Conservation (phyloP, 37 sponge, comb jelly and placozoan species). For the Theonella swinhoei region DNA sequence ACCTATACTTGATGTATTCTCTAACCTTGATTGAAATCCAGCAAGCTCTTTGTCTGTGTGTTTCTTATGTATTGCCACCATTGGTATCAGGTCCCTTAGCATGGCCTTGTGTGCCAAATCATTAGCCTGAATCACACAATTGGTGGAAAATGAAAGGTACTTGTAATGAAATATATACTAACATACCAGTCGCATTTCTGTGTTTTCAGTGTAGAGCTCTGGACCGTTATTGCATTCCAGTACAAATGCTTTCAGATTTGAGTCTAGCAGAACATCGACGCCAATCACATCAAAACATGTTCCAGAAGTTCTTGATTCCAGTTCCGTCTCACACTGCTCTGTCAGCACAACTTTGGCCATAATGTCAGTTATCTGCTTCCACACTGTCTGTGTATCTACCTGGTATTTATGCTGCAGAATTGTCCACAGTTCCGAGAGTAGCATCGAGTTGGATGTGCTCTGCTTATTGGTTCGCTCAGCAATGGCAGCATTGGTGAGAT, state of each 20-base stretch:
- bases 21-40: background rate
- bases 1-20: conserved; percentile 43
- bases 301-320: conserved; percentile 56
- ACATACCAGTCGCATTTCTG: conserved; percentile 47
- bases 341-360: conserved; percentile 79
- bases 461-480: conserved; percentile 76
- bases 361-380: conserved; percentile 57
- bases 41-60: background rate
- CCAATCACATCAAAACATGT: conserved; percentile 92
- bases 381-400: conserved; percentile 33
- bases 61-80: conserved; percentile 35
- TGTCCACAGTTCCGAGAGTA: conserved; percentile 74
- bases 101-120: conserved; percentile 87
- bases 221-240: conserved; percentile 91
- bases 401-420: conserved; percentile 30
- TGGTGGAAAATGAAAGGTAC: background rate
- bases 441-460: conserved; percentile 66
- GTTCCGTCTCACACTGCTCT: conserved; percentile 65
- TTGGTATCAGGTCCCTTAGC: conserved; percentile 77
- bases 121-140: conserved; percentile 56
- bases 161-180: background rate
- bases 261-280: conserved; percentile 78
- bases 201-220: conserved; percentile 78
- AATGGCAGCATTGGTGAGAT: conserved; percentile 90
- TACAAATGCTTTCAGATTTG: conserved; percentile 49